Evolutionary conservation across 1,140 invertebrate species (phyloP).

Genomic region (Trichogramma pretiosum): DNA sequence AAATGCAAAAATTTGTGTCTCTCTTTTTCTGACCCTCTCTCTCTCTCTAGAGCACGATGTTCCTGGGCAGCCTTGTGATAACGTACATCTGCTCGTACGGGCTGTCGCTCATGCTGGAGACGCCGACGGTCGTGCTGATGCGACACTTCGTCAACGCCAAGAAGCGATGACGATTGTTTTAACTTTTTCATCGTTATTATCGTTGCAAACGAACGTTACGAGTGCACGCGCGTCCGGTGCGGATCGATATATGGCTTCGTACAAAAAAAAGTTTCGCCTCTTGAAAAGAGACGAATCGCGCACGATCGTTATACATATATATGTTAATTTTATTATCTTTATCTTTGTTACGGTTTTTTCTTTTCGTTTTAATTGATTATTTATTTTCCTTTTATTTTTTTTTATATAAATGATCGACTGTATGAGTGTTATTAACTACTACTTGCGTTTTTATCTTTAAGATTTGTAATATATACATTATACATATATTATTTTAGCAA

Average conservation of each 20-base stretch:
- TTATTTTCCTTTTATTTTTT: neutral
- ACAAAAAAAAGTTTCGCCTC: neutral
- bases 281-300: neutral
- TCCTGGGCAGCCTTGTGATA: slow-evolving; percentile 21
- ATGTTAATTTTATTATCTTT: too few relatives aligned
- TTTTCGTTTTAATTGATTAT: too few relatives aligned
- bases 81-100: slow-evolving; percentile 29
- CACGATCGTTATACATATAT: too few relatives aligned
- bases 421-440: slow-evolving; percentile 10
- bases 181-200: neutral
- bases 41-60: slow-evolving; percentile 25
- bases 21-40: too few relatives aligned
- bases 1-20: too few relatives aligned
- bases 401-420: slow-evolving; percentile 3
- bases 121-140: slow-evolving; percentile 31
- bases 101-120: slow-evolving; percentile 32
- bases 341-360: too few relatives aligned
- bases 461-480: slow-evolving; percentile 12
- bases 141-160: slow-evolving; percentile 18
- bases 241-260: too few relatives aligned
- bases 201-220: neutral
- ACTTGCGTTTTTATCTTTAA: slow-evolving; percentile 14
- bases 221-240: too few relatives aligned
- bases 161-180: slow-evolving; percentile 16
- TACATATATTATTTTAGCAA: neutral